Evolutionary conservation across 2,113 vertebrate species (phyloP), one percentile per base, ranked within the genome.

Genomic region (Lophochroa leadbeateri): DNA sequence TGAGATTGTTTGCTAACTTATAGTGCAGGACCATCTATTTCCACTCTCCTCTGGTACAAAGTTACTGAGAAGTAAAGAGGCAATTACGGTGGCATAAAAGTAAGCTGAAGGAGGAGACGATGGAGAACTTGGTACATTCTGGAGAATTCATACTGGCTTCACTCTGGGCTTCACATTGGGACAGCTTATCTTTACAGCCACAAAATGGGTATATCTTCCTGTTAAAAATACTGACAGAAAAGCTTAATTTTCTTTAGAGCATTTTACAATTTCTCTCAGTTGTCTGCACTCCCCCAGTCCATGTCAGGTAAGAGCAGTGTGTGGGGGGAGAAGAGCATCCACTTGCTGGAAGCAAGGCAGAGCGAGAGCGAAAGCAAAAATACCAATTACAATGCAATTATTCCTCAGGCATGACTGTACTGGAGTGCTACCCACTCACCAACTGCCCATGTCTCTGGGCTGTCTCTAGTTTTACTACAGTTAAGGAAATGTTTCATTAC

Each of bases 401-500:
- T 28, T 95, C 41, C 68, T 83, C 82, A 90, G 79, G 92, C 82
- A 82, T 94, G 87, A 95, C 52, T 90, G 82, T 92, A 55, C 84
- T 55, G 63, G 76, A 71, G 52, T 70, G 39, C 92, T 93, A 67
- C 96, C 96, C 94, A 96, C 96, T 96, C 93, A 96, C 92, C 88
- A 94, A 96, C 94, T 96, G 94, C 91, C 94, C 68, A 3, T 80
- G 69, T 68, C 90, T 96, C 93, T 94, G 88, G 94, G 94, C 1
- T 90, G 80, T 17, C 65, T 52, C 82, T 57, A 72, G 63, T 57
- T 94, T 93, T 84, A 81, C 90, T 94, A 83, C 11, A 71, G 64
- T 46, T 92, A 78, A 90, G 69, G 77, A 96, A 92, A 93, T 64
- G 57, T 68, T 83, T 47, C 68, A 71, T 88, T 92, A 60, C 69